Evolutionary conservation across 2,888 invertebrate genomes (phyloP), one percentile per base, ranked within the genome.

Genomic region (Himalopsyche japonica): DNA sequence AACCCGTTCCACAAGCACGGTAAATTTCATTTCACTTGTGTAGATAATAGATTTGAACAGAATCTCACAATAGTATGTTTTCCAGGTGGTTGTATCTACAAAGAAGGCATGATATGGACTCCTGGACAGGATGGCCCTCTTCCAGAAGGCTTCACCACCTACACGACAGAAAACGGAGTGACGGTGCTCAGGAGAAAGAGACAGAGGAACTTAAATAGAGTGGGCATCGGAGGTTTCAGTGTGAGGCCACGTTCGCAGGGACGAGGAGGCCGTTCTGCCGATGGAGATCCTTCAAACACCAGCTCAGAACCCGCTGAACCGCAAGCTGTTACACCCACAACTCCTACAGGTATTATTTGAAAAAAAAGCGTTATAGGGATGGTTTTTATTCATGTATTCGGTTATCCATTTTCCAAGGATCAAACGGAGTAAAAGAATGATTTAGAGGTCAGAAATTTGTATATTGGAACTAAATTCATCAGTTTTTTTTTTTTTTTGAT

Each of bases 181-280:
- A 94, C 95, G 18, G 95, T 97, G 76, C 90, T 97, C 84, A 92
- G 97, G 84, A 94, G 97, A 86, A 98, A 97, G 90, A 93, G 98
- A 79, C 97, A 97, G 89, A 92, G 98, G 80, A 98, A 98, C 90
- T 91, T 98, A 64, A 97, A 97, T 89, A 97, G 97, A 90, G 92
- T 98, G 48, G 95, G 94, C 7, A 97, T 98, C 85, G 98, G 98
- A 6, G 98, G 98, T 0, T 98, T 98, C 89, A 93, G 96, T 85
- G 98, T 97, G 87, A 93, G 97, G 88, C 93, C 95, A 89, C 93
- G 97, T 87, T 93, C 93, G 7, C 83, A 83, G 20, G 85, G 85
- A 12, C 91, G 93, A 15, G 92, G 94, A 30, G 94, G 93, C 82
- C 93, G 93, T 87, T 93, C 94, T 84, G 94, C 94, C 87, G 94